Evolutionary conservation across 2,888 invertebrate genomes (phyloP).

Genomic region (Ceriagrion tenellum): DNA sequence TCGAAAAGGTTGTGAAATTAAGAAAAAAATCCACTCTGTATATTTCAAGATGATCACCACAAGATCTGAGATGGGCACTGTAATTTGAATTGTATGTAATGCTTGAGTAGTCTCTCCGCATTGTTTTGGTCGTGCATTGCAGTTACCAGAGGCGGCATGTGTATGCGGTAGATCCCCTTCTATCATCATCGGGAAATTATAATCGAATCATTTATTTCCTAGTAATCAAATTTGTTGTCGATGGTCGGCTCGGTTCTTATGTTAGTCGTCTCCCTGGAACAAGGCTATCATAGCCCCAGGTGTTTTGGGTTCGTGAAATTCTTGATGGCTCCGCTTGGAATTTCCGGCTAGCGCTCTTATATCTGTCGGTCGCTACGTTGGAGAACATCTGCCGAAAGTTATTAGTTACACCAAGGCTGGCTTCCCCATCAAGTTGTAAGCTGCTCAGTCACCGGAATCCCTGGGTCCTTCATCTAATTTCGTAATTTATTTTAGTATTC

Average conservation of each 20-base stretch:
- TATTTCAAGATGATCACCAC: too few relatives aligned
- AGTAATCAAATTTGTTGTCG: neutral
- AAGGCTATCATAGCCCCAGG: constrained; percentile 7
- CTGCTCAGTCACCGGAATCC: neutral
- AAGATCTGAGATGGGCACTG: neutral
- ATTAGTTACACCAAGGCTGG: neutral
- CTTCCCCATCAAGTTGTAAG: neutral
- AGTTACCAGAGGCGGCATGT: neutral
- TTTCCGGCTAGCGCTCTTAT: neutral
- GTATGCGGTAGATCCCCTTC: neutral
- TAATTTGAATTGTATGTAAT: neutral
- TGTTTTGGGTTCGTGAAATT: neutral
- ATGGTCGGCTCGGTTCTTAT: neutral
- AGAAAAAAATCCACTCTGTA: too few relatives aligned
- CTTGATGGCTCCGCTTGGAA: neutral
- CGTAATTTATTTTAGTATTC: neutral
- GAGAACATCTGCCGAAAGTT: constrained; percentile 11
- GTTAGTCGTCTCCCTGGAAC: neutral
- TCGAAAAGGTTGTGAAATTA: too few relatives aligned
- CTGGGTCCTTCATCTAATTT: neutral
- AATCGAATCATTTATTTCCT: neutral
- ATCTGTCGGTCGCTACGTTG: neutral
- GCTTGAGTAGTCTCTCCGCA: neutral
- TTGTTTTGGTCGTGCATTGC: constrained; percentile 11
- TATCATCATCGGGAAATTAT: neutral